A percentile compares a stretch with the other conserved stretches of the same genome.
These are phyloP conservation scores for Microctenopoma steveboyesi DNA, from an alignment of 2,797 vertebrate genomes.

Conservation along the genomic window DNA sequence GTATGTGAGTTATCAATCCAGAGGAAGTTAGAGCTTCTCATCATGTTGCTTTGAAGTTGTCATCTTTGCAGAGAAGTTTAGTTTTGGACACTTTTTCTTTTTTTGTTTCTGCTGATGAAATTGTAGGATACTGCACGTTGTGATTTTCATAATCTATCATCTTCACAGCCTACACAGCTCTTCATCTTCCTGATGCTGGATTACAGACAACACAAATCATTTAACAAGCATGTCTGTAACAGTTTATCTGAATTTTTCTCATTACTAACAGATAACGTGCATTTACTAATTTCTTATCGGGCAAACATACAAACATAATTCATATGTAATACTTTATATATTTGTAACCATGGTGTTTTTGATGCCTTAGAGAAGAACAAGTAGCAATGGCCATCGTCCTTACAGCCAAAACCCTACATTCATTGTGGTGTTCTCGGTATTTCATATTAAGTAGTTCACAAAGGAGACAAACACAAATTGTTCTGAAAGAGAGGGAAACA, in stretches of 20 bases:
- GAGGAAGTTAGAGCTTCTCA: conserved; percentile 6
- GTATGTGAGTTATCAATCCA: conserved; percentile 1
- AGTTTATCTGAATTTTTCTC: conserved; percentile 17
- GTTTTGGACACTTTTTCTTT: background rate
- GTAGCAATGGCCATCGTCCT: background rate
- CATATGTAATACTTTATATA: no score
- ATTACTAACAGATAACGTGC: background rate
- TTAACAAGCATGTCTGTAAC: background rate
- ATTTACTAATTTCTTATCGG: no score
- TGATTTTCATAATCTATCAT: background rate
- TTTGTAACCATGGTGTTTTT: background rate
- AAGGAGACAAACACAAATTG: no score
- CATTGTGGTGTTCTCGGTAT: no score
- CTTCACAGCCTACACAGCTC: background rate
- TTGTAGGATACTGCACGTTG: background rate
- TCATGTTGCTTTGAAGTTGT: conserved; percentile 13
- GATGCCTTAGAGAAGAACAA: background rate
- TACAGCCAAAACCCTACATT: background rate
- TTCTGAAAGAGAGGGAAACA: no score
- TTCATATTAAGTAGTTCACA: no score
- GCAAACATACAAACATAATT: no score
- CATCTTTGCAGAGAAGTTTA: background rate
- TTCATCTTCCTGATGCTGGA: conserved; percentile 13
- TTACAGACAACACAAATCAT: conserved; percentile 4
- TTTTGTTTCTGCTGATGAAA: conserved; percentile 14